Percentiles rank a stretch among this genome's conserved stretches.
Conservation (phyloP, 2,797 vertebrate genomes). For the Neosilurus hyrtlii region DNA sequence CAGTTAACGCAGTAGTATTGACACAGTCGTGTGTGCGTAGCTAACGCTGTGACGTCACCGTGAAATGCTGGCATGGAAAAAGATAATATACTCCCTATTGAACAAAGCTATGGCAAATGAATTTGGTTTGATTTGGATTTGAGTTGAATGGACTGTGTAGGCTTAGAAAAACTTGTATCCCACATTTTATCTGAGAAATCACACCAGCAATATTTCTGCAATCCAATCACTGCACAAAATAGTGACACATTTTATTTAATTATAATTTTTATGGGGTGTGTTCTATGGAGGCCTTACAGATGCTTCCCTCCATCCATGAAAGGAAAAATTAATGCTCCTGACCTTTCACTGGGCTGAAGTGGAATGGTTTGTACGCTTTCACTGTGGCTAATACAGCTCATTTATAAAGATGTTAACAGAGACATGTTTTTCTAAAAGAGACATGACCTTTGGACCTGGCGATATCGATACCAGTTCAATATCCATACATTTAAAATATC, state of each 20-base stretch:
- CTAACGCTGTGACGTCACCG: not conserved
- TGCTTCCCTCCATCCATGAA: not conserved
- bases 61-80: not conserved
- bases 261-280: not conserved
- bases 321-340: not conserved
- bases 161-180: not conserved
- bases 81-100: not conserved
- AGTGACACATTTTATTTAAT: not conserved
- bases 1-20: not conserved
- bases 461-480: too few species aligned
- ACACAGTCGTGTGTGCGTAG: not conserved
- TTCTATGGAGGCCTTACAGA: not conserved
- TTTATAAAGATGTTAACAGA: too few species aligned
- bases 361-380: constrained; percentile 25
- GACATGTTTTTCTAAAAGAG: too few species aligned
- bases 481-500: too few species aligned
- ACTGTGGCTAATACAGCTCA: constrained; percentile 25
- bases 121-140: not conserved
- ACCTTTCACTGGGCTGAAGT: not conserved
- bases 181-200: not conserved
- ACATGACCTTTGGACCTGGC: too few species aligned
- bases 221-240: not conserved
- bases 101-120: not conserved
- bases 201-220: not conserved
- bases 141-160: not conserved